Evolutionary conservation across 2,888 invertebrate species (phyloP), one percentile per base, ranked within the genome.

Genomic region (Escarpia spicata): DNA sequence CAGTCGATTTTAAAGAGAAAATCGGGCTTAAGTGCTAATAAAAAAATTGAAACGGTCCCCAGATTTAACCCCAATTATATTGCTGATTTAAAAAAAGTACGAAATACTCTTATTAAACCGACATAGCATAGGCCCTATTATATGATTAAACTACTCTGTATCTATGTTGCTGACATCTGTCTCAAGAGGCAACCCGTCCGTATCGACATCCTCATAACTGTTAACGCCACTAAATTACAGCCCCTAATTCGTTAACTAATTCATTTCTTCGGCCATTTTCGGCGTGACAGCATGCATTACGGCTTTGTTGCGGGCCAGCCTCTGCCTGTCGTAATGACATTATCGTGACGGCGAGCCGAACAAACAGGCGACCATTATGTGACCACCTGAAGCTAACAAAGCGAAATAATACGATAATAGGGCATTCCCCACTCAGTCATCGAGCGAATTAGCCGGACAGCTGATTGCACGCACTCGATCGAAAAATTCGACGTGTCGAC

Each of bases 341-440:
- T 75, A 75, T 75, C 26, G 75, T 75, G 75, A 26, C 26, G 75
- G 19, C 75, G 75, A n/a, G 75, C 75, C 75, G 75, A 75, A 75
- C 75, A 75, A 75, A 75, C 75, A 75, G 75, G 75, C 75, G 75
- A 26, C 75, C 75, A 75, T 75, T 75, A 75, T 75, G 75, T 75
- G 75, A 75, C 75, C 75, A 75, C 75, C 75, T 75, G 75, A 75
- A 75, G 75, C n/a, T 26, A 75, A 75, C 75, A 75, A 75, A 26
- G 75, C 75, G 75, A 26, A 6, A 75, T 75, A 75, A 75, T 75
- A 26, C 75, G 75, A 75, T 75, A 75, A 75, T 75, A 75, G 75
- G 75, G 26, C 75, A 75, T 15, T 15, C 75, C 52, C 75, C 75
- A 75, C 75, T 75, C 75, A 75, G 75, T 75, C 75, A 75, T 75